Percentiles rank a stretch among this genome's conserved stretches.
These are phyloP conservation scores for Theonella swinhoei DNA, from an alignment of 37 sponge, comb jelly and placozoan genomes.

Conservation along the genomic window DNA sequence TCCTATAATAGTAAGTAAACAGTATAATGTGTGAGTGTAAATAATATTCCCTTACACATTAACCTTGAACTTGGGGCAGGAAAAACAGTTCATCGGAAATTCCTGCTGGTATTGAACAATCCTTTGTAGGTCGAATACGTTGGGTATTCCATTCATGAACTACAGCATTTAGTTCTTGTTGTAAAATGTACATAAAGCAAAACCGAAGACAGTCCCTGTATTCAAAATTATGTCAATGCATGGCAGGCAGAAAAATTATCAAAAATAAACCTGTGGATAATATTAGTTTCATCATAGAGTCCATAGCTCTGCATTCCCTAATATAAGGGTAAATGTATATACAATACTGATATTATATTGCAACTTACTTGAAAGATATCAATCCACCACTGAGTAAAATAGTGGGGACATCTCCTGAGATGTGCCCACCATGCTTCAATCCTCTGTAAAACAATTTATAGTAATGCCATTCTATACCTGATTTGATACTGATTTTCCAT, in stretches of 20 bases:
- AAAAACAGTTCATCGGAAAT: not conserved
- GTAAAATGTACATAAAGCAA: not conserved
- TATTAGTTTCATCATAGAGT: not conserved
- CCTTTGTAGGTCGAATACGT: not conserved
- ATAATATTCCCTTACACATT: not conserved
- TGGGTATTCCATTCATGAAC: not conserved
- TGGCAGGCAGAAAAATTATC: not conserved
- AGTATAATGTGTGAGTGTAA: not conserved
- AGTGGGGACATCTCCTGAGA: too few species aligned
- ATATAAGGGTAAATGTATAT: too few species aligned
- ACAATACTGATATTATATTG: too few species aligned
- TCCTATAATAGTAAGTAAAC: too few species aligned
- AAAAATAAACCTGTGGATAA: not conserved
- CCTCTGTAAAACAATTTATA: too few species aligned
- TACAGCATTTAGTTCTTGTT: not conserved
- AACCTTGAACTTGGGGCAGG: not conserved
- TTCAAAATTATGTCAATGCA: not conserved
- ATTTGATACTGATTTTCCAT: too few species aligned
- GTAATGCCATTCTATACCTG: slow-evolving; percentile 3
- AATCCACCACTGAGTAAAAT: too few species aligned
- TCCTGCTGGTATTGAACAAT: not conserved
- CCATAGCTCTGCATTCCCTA: not conserved
- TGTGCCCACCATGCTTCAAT: too few species aligned
- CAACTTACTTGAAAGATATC: too few species aligned
- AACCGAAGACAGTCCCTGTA: too few species aligned